phyloP scores from a whole-genome alignment of 2,888 invertebrate species.

The Eurois occulta region DNA sequence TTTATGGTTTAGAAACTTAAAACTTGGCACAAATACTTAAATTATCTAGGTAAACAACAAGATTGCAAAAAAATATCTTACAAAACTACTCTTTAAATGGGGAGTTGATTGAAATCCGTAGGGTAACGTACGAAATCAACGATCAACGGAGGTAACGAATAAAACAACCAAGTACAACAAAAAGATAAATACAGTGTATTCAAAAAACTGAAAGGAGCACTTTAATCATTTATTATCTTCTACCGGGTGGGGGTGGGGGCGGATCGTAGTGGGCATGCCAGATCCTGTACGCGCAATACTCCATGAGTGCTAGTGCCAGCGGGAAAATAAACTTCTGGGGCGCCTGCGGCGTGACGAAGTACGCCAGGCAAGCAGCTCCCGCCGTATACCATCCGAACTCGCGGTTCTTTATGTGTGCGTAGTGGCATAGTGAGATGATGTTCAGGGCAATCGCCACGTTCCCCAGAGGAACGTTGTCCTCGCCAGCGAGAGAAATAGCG shows the following conservation, averaged over 20 bases:
- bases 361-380: constrained; percentile 77
- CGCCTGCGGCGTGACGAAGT: constrained; percentile 73
- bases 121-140: not conserved
- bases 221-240: not conserved
- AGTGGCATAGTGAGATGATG: constrained; percentile 77
- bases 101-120: not conserved
- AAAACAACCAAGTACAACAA: not conserved
- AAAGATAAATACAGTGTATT: constrained; percentile 14
- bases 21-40: not conserved
- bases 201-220: not conserved
- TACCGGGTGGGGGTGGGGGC: accelerated
- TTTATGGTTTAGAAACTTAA: not conserved
- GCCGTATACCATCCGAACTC: constrained; percentile 84
- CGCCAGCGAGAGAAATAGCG: constrained; percentile 75
- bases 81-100: not conserved
- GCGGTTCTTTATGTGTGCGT: constrained; percentile 72
- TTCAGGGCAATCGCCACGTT: constrained; percentile 80
- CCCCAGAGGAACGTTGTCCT: constrained; percentile 77
- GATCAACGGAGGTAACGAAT: not conserved
- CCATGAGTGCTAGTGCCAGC: constrained; percentile 78
- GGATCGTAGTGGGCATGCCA: constrained; percentile 66
- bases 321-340: constrained; percentile 78
- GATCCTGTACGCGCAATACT: constrained; percentile 81
- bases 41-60: not conserved
- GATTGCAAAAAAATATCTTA: not conserved